Evolutionary conservation across 2,113 vertebrate species (phyloP).

Genomic region (Lagopus leucura): DNA sequence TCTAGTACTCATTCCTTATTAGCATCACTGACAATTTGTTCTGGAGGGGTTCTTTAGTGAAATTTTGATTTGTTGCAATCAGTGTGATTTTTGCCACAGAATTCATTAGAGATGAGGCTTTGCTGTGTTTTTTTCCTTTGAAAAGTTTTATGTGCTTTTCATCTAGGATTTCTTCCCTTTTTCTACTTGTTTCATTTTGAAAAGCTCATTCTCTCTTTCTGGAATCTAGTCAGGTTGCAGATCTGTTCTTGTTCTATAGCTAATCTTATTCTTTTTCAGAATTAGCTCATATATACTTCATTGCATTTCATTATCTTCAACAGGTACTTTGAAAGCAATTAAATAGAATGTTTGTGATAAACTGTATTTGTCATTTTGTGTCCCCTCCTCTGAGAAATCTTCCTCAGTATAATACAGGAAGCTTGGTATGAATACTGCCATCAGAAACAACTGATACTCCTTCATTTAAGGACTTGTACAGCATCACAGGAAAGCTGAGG

Average conservation of each 20-base stretch:
- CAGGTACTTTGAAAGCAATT: neutral
- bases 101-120: neutral
- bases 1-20: neutral
- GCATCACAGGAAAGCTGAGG: neutral
- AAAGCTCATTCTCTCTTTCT: neutral
- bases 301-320: neutral
- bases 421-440: neutral
- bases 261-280: neutral
- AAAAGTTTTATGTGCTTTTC: neutral
- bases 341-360: neutral
- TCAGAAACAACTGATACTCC: neutral
- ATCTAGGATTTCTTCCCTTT: neutral
- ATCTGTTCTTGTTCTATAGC: neutral
- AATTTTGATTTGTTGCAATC: neutral
- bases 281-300: neutral
- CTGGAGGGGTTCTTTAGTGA: neutral
- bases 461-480: neutral
- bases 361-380: neutral
- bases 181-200: neutral
- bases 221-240: neutral
- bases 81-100: neutral
- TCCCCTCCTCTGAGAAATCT: neutral
- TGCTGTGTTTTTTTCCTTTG: neutral
- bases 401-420: neutral
- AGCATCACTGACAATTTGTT: neutral